phyloP scores from a whole-genome alignment of 2,113 vertebrate genomes.

The Platysternon megacephalum region DNA sequence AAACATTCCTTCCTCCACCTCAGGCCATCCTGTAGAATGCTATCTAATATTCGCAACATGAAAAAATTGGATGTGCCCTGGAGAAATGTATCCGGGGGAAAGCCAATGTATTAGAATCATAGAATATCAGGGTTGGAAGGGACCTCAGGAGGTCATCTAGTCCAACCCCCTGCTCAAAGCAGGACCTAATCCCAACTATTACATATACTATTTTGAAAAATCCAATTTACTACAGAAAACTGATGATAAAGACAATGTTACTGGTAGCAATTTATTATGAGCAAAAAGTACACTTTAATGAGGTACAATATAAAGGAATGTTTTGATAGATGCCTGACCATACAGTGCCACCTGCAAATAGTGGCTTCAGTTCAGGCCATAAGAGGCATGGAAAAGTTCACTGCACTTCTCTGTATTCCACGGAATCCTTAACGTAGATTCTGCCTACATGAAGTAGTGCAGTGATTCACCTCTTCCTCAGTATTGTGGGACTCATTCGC shows the following conservation, averaged over 20 bases:
- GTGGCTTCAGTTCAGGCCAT: background rate
- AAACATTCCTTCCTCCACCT: background rate
- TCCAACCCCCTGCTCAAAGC: too few relatives aligned
- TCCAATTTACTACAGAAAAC: accelerated
- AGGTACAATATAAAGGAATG: accelerated
- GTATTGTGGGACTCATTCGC: background rate
- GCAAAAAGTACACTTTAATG: background rate
- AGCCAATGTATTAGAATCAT: too few relatives aligned
- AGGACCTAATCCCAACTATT: too few relatives aligned
- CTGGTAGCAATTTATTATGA: background rate
- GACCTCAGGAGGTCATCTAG: too few relatives aligned
- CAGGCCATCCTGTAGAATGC: background rate
- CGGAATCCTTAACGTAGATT: background rate
- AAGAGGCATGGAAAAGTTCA: background rate
- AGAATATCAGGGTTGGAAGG: too few relatives aligned
- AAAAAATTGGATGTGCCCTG: background rate
- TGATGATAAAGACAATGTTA: background rate
- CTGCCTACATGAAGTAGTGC: background rate
- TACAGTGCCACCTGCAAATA: accelerated
- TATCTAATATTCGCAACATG: background rate
- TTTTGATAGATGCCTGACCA: background rate
- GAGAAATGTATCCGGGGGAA: background rate
- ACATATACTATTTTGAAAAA: accelerated
- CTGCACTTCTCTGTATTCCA: background rate
- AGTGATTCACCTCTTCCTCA: background rate